A percentile compares a stretch with the other conserved stretches of the same genome.
Conservation (phyloP, 2,888 invertebrate species). For the Napeogenes inachia region DNA sequence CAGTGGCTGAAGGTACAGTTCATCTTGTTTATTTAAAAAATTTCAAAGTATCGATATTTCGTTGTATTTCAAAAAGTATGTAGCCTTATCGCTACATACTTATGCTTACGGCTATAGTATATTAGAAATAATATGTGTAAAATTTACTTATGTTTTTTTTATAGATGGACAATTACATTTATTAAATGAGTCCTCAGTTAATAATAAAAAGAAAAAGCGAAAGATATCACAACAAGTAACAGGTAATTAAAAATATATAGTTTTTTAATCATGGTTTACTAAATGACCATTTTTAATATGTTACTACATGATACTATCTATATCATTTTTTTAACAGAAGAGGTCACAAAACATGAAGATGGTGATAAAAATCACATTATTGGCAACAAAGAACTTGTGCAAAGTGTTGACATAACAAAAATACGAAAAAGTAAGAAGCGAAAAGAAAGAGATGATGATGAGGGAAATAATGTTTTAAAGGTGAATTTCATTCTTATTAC, state of each 20-base stretch:
- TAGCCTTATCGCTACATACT: too few relatives aligned
- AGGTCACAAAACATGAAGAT: slow-evolving; percentile 3
- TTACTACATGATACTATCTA: background rate
- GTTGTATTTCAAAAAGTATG: too few relatives aligned
- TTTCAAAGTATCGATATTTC: too few relatives aligned
- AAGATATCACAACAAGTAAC: slow-evolving; percentile 15
- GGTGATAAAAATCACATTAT: background rate
- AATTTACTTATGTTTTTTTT: background rate
- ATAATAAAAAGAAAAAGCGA: slow-evolving; percentile 24
- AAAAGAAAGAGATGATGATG: slow-evolving; percentile 55
- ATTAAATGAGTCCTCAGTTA: slow-evolving; percentile 12
- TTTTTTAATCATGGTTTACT: too few relatives aligned
- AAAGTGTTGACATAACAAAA: background rate
- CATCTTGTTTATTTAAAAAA: background rate
- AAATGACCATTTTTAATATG: too few relatives aligned
- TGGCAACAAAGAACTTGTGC: background rate
- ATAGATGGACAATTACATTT: background rate
- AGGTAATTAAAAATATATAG: background rate
- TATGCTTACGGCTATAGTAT: too few relatives aligned
- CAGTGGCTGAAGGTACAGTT: slow-evolving; percentile 27
- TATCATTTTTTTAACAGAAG: slow-evolving; percentile 6
- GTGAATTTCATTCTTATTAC: slow-evolving; percentile 32
- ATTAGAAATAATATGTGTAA: too few relatives aligned
- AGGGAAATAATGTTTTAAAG: slow-evolving; percentile 42
- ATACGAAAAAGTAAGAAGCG: slow-evolving; percentile 48